Conservation (phyloP, 2,888 invertebrate species). For the Scaptomyza parva region DNA sequence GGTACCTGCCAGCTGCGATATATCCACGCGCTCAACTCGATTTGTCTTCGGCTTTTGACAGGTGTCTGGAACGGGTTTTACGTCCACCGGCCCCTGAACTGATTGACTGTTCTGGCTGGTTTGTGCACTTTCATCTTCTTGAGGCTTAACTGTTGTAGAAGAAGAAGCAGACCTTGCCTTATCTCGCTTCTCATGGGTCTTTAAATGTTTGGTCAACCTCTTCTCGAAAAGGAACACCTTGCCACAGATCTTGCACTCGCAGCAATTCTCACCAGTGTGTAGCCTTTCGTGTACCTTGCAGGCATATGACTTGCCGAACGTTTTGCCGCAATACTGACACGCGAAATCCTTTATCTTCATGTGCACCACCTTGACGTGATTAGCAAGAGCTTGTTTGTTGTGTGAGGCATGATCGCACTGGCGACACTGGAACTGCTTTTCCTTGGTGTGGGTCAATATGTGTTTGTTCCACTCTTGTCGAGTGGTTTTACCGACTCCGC, state of each 20-base stretch:
- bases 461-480: constrained; percentile 83
- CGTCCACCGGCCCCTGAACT: not conserved
- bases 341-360: constrained; percentile 81
- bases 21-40: constrained; percentile 79
- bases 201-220: constrained; percentile 77
- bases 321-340: constrained; percentile 81
- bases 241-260: constrained; percentile 80
- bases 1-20: constrained; percentile 79
- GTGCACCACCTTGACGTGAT: constrained; percentile 81
- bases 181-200: constrained; percentile 79
- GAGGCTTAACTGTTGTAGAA: constrained; percentile 27
- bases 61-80: not conserved
- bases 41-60: constrained; percentile 69
- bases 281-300: constrained; percentile 81
- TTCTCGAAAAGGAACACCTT: constrained; percentile 80
- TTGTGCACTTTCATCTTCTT: not conserved
- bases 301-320: constrained; percentile 78
- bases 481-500: constrained; percentile 83
- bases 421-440: constrained; percentile 80
- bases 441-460: constrained; percentile 82
- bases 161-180: constrained; percentile 36
- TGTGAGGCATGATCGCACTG: constrained; percentile 80
- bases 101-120: not conserved
- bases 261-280: constrained; percentile 80
- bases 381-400: constrained; percentile 80